Conservation (phyloP, 1,140 invertebrate species). For the Bradysia coprophila region DNA sequence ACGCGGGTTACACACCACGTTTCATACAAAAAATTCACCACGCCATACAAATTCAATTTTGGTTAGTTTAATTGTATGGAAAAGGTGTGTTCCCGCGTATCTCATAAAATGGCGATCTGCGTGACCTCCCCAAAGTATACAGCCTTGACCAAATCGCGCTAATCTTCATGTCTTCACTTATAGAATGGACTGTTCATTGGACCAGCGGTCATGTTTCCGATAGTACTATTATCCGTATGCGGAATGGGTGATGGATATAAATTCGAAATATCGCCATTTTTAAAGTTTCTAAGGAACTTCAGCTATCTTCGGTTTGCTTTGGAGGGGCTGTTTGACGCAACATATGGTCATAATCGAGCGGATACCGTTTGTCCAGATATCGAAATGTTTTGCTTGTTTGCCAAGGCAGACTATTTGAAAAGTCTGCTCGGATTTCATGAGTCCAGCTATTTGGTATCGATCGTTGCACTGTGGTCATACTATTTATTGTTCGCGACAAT, state of each 20-base stretch:
- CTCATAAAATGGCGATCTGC: no score
- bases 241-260: constrained; percentile 50
- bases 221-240: constrained; percentile 58
- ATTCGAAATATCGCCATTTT: constrained; percentile 39
- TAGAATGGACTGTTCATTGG: constrained; percentile 67
- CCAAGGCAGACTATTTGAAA: constrained; percentile 30
- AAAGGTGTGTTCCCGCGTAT: no score
- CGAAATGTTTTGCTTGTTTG: constrained; percentile 49
- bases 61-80: no score
- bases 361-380: constrained; percentile 42
- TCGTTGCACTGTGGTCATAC: constrained; percentile 13
- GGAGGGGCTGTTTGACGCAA: constrained; percentile 55
- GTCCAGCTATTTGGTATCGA: constrained; percentile 13
- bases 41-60: no score
- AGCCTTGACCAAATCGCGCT: no score
- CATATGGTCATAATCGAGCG: constrained; percentile 54
- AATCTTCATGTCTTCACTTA: no score
- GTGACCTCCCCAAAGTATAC: no score
- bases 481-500: constrained; percentile 16
- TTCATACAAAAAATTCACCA: no score
- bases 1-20: no score
- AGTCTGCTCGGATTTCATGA: constrained; percentile 18
- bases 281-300: constrained; percentile 54
- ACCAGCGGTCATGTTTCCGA: constrained; percentile 46
- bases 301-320: constrained; percentile 61